Percentiles rank a stretch among this genome's conserved stretches.
Conservation (phyloP, 2,888 invertebrate genomes). For the Pteria penguin region DNA sequence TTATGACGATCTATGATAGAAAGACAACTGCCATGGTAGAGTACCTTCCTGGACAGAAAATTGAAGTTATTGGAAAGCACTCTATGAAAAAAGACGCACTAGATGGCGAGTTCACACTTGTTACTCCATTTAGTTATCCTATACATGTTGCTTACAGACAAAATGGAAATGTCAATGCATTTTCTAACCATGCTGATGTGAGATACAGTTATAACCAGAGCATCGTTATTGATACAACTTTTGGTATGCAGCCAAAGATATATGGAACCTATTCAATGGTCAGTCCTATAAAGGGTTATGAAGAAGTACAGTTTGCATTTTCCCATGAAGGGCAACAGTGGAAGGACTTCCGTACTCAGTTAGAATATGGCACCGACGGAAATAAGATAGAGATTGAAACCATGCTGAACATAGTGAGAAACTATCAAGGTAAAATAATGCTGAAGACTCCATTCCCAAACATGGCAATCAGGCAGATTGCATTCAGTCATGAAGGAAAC, state of each 20-base stretch:
- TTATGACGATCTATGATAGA: neutral
- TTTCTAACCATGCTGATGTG: constrained; percentile 48
- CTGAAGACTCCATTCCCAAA: constrained; percentile 54
- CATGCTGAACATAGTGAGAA: constrained; percentile 45
- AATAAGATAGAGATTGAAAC: constrained; percentile 52
- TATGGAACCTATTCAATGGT: constrained; percentile 49
- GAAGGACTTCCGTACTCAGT: constrained; percentile 49
- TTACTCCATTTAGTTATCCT: constrained; percentile 53
- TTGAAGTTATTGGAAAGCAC: constrained; percentile 51
- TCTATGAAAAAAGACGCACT: constrained; percentile 47
- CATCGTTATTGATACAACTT: constrained; percentile 32
- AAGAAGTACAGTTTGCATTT: constrained; percentile 52
- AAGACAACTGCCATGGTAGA: constrained; percentile 45
- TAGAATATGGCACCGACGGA: constrained; percentile 58
- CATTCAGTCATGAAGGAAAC: constrained; percentile 46
- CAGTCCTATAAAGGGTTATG: constrained; percentile 58
- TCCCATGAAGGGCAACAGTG: constrained; percentile 45
- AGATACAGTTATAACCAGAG: constrained; percentile 30
- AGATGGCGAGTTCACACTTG: constrained; percentile 51
- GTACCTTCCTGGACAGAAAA: constrained; percentile 58
- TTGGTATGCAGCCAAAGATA: constrained; percentile 32
- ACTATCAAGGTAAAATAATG: constrained; percentile 44
- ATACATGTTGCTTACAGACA: constrained; percentile 52
- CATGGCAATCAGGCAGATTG: constrained; percentile 45
- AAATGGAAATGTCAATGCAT: constrained; percentile 48